phyloP scores from a whole-genome alignment of 2,113 vertebrate species.

The Brachyhypopomus gauderio region DNA sequence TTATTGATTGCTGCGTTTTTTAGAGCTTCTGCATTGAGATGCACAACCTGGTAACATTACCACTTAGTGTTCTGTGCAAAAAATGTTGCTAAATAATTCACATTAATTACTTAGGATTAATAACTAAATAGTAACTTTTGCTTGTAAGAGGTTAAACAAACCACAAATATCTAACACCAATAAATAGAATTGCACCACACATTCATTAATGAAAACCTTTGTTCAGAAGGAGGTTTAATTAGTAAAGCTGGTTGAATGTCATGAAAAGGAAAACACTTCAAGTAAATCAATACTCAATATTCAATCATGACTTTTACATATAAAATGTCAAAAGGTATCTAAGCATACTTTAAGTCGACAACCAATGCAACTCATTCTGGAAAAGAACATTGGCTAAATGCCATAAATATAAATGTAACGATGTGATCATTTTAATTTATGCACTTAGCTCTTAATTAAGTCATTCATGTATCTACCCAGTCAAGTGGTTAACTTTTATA shows the following conservation, averaged over 20 bases:
- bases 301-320: constrained; percentile 10
- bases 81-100: neutral
- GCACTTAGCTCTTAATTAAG: constrained; percentile 8
- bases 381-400: no score
- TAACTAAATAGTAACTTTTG: no score
- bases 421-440: no score
- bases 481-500: constrained; percentile 12
- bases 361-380: no score
- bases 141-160: neutral
- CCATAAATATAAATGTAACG: no score
- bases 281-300: constrained; percentile 23
- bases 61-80: neutral
- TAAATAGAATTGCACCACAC: neutral
- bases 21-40: no score
- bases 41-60: neutral
- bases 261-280: constrained; percentile 11
- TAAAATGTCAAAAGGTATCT: constrained; percentile 34
- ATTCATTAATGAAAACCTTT: constrained; percentile 26
- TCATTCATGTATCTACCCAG: neutral
- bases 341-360: no score
- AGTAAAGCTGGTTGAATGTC: constrained; percentile 32
- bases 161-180: neutral
- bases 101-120: no score
- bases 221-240: constrained; percentile 33
- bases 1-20: no score